Conservation (phyloP, 2,797 vertebrate genomes). For the Gephyroberyx darwinii region DNA sequence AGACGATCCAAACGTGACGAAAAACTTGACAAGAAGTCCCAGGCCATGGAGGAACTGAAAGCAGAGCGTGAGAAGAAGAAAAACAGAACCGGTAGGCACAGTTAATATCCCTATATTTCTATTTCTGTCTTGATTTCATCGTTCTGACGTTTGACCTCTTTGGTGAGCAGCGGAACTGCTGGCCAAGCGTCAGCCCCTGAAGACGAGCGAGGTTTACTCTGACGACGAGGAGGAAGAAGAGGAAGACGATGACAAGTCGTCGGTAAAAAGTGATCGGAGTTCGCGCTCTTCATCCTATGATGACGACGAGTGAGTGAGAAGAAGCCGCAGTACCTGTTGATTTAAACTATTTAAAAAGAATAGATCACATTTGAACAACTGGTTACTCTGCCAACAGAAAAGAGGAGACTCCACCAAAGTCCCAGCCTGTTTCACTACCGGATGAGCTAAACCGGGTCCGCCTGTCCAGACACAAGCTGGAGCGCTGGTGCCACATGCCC, state of each 20-base stretch:
- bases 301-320: conserved; percentile 91
- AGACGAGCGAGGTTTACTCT: conserved; percentile 98
- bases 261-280: conserved; percentile 94
- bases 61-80: conserved; percentile 98
- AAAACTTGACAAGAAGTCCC: conserved; percentile 98
- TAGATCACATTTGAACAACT: neutral
- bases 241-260: conserved; percentile 98
- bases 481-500: conserved; percentile 99
- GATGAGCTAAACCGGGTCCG: conserved; percentile 95
- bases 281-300: conserved; percentile 95
- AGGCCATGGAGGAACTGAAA: conserved; percentile 99
- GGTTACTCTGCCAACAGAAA: conserved; percentile 76
- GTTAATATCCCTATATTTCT: neutral
- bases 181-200: conserved; percentile 95
- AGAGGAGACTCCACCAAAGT: conserved; percentile 95
- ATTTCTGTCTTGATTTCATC: neutral
- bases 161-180: conserved; percentile 90
- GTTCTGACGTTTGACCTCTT: neutral
- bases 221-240: conserved; percentile 99
- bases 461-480: conserved; percentile 95
- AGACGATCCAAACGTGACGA: conserved; percentile 95
- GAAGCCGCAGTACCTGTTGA: no score
- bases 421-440: conserved; percentile 93
- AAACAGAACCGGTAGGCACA: conserved; percentile 91
- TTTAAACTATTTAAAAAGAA: no score